These are phyloP conservation scores for Macrotus californicus DNA, from an alignment of 2,113 vertebrate genomes.

Conservation along the genomic window DNA sequence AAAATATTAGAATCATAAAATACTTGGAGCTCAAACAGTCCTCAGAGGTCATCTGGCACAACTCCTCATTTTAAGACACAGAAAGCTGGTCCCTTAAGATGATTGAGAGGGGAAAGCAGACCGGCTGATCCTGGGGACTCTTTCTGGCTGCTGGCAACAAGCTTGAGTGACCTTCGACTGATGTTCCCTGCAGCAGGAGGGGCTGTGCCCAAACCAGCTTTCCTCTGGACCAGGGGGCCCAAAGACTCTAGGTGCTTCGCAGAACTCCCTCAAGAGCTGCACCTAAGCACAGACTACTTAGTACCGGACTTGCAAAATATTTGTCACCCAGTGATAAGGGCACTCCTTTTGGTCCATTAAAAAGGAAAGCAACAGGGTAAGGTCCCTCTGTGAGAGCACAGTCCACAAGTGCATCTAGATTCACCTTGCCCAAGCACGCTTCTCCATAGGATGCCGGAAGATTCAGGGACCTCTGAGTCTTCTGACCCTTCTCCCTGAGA, in stretches of 20 bases:
- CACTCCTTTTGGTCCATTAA: not conserved
- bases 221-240: not conserved
- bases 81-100: not conserved
- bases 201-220: not conserved
- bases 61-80: not conserved
- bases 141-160: not conserved
- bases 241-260: not conserved
- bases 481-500: not conserved
- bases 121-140: not conserved
- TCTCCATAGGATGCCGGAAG: not conserved
- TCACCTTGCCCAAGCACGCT: not conserved
- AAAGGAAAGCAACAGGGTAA: not conserved
- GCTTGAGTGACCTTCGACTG: not conserved
- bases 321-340: not conserved
- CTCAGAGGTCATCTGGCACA: not conserved
- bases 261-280: not conserved
- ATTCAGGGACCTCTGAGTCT: not conserved
- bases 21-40: not conserved
- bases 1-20: constrained; percentile 23
- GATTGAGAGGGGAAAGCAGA: not conserved
- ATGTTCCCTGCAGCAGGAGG: not conserved
- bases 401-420: not conserved
- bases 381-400: not conserved
- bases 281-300: not conserved
- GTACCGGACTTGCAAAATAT: not conserved